Evolutionary conservation across 2,888 invertebrate genomes (phyloP), one percentile per base, ranked within the genome.

Genomic region (Euclidia mi): DNA sequence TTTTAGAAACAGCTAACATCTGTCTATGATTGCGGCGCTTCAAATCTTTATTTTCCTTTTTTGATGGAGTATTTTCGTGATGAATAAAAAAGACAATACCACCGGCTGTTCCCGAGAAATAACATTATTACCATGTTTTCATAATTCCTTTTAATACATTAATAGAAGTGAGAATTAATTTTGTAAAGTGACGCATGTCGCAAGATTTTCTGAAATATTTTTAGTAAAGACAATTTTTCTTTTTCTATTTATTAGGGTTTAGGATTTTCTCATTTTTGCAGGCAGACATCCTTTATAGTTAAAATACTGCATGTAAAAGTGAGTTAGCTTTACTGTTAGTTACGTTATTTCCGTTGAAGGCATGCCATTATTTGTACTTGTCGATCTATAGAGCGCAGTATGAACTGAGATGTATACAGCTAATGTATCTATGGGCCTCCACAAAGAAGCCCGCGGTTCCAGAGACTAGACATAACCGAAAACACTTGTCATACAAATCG

Each of bases 321-420:
- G 46, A 57, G 60, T 56, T 49, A 64, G 56, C 48, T 57, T 70
- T 67, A 78, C 50, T 66, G 79, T 81, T 78, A 82, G 76, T 81
- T 81, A 80, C 76, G 81, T 82, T 83, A 80, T 71, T 83, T 82
- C 77, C 68, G 78, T 82, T 78, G 83, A 89, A 90, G 89, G 88
- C 86, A 88, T 91, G 91, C 87, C 85, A 84, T 86, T 76, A 82
- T 84, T 93, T 94, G 93, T 93, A 94, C 94, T 94, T 93, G 89
- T 89, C 82, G 81, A 87, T 84, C 78, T 72, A 84, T 74, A 80
- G 84, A 88, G 88, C 82, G 85, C 84, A 86, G 83, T 79, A 79
- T 76, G 78, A 82, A 80, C 78, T 81, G 84, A 87, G 71, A 70
- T 76, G 78, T 78, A 82, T 82, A 84, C 79, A 87, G 84, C 85